Evolutionary conservation across 2,888 invertebrate genomes (phyloP).

Genomic region (Reticulitermes lucifugus): DNA sequence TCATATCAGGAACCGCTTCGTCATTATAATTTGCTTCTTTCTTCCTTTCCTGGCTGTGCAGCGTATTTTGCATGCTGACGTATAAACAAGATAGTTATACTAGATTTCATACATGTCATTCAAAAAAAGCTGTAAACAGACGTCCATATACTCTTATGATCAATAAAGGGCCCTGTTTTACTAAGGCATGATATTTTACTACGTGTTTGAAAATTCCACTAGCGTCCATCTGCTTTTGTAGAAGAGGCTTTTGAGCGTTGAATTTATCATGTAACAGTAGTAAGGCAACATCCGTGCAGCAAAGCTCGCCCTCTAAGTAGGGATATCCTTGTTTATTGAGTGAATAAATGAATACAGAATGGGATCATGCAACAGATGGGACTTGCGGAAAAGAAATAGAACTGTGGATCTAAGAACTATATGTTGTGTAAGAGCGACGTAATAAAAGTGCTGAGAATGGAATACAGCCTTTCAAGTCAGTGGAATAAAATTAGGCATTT

Average conservation of each 20-base stretch:
- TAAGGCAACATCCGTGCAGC: background rate
- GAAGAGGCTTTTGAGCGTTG: background rate
- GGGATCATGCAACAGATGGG: background rate
- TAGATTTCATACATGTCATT: background rate
- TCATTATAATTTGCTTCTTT: no score
- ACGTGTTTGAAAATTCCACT: background rate
- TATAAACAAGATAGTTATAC: background rate
- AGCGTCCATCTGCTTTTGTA: background rate
- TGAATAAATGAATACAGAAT: constrained; percentile 5
- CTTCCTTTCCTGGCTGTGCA: background rate
- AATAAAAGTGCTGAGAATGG: no score
- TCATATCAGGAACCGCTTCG: background rate
- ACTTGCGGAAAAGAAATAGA: background rate
- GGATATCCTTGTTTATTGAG: background rate
- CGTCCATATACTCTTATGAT: background rate
- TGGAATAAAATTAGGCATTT: no score
- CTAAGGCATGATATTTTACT: background rate
- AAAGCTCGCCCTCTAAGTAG: background rate
- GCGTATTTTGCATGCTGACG: background rate
- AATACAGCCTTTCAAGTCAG: no score
- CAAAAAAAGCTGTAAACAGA: background rate
- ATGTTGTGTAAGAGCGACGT: background rate
- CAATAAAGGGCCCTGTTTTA: background rate
- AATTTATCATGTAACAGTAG: background rate
- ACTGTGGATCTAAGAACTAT: background rate